Evolutionary conservation across 37 sponge, comb jelly and placozoan genomes (phyloP), one percentile per base, ranked within the genome.

Genomic region (Beroe ovata): DNA sequence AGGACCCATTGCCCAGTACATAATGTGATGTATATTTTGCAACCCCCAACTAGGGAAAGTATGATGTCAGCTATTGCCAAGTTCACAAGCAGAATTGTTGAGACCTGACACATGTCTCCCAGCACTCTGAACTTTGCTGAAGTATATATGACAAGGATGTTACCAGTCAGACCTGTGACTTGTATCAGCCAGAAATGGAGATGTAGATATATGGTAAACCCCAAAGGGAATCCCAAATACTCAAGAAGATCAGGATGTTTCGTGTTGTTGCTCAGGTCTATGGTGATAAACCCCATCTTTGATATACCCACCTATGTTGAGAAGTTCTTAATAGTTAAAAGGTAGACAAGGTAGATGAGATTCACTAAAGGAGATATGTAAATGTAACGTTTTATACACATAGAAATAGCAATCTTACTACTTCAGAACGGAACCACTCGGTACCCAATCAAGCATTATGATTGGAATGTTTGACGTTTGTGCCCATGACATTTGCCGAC

Each of bases 131-230:
- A 61, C 69, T 66, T 66, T 33, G 34, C 35, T 0, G 69, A 66
- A 29, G 36, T 29, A 18, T 32, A 66, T 6, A 66, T 26, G 35
- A 66, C 33, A 33, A 29, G 2, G 18, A 37, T 14, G 30, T 66
- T 66, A 1, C 69, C 69, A 0, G 36, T 33, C 35, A 66, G 69
- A 30, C 16, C 69, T 16, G 34, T 1, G 4, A 18, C 14, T 66
- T 66, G 69, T 19, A 30, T 37, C 69, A 66, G 16, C 69, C 69
- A 66, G 36, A 66, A 66, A 3, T 66, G 69, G 69, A 33, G 1
- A 37, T 66, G 69, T 3, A 61, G 8, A 25, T 61, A 61, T 4
- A 25, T 61, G n/a, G 8, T 25, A 61, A 25, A 3, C n/a, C 20
- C 8, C 23, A 25, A 25, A 25, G 63, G 8, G 63, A 61, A 61